Conservation (phyloP, 2,888 invertebrate species). For the Lutraria lutraria region DNA sequence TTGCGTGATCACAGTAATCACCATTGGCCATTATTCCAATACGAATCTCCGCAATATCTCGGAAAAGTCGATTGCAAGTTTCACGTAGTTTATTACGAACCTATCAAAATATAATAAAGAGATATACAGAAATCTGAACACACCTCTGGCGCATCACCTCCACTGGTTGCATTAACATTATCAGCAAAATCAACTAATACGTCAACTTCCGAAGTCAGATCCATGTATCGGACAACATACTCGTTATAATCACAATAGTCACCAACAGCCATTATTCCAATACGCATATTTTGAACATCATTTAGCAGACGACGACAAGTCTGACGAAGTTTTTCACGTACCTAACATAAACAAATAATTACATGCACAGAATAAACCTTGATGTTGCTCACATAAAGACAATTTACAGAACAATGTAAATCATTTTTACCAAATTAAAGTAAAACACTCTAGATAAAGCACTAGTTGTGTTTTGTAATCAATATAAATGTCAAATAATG, state of each 20-base stretch:
- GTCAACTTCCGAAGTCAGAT: constrained; percentile 82
- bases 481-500: too few species aligned
- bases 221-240: constrained; percentile 78
- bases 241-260: constrained; percentile 82
- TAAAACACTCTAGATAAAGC: too few species aligned
- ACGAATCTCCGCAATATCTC: constrained; percentile 81
- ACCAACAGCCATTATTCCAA: constrained; percentile 84
- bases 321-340: constrained; percentile 78
- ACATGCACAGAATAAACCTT: not conserved
- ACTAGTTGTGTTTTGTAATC: too few species aligned
- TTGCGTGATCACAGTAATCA: constrained; percentile 81
- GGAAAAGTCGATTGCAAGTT: constrained; percentile 77
- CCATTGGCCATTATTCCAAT: constrained; percentile 85
- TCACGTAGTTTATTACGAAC: constrained; percentile 78
- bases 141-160: constrained; percentile 84
- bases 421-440: too few species aligned
- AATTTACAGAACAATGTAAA: not conserved
- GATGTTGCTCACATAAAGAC: not conserved
- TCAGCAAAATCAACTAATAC: constrained; percentile 78
- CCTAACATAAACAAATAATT: constrained; percentile 68
- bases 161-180: constrained; percentile 77
- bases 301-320: constrained; percentile 78
- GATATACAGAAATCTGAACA: constrained; percentile 26
- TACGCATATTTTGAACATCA: constrained; percentile 82
- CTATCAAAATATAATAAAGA: constrained; percentile 63